Percentiles rank a stretch among this genome's conserved stretches.
These are phyloP conservation scores for Catharus bicknelli DNA, from an alignment of 2,113 vertebrate species.

Conservation along the genomic window DNA sequence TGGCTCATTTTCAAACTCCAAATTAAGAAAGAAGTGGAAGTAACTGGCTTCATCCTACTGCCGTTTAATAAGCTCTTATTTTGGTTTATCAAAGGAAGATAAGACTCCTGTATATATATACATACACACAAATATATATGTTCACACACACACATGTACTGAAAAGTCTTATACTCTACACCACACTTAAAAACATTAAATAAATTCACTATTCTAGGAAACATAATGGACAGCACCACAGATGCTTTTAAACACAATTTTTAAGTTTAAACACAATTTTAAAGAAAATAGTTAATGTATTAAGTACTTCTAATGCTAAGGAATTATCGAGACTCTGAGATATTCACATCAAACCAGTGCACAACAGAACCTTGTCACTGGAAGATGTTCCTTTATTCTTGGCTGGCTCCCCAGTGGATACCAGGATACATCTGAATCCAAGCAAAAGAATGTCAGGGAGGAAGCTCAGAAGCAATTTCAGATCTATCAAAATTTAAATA, in stretches of 20 bases:
- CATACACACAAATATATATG: fast-evolving
- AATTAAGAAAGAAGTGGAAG: neutral
- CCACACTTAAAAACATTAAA: neutral
- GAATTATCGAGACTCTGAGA: neutral
- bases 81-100: neutral
- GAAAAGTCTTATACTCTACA: neutral
- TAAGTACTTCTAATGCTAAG: neutral
- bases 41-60: neutral
- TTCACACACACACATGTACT: neutral
- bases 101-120: fast-evolving
- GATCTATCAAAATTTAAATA: constrained; percentile 35
- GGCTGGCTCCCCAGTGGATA: constrained; percentile 50
- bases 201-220: neutral
- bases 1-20: neutral
- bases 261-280: neutral
- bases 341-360: neutral
- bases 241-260: neutral
- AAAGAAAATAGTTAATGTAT: neutral
- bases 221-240: neutral
- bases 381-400: constrained; percentile 40
- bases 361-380: constrained; percentile 9
- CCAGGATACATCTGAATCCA: constrained; percentile 52
- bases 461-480: constrained; percentile 40
- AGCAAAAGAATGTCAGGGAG: constrained; percentile 24
- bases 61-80: neutral